A percentile compares a stretch with the other conserved stretches of the same genome.
Evolutionary conservation across 2,797 vertebrate species (phyloP).

Genomic region (Tokudaia muenninki): DNA sequence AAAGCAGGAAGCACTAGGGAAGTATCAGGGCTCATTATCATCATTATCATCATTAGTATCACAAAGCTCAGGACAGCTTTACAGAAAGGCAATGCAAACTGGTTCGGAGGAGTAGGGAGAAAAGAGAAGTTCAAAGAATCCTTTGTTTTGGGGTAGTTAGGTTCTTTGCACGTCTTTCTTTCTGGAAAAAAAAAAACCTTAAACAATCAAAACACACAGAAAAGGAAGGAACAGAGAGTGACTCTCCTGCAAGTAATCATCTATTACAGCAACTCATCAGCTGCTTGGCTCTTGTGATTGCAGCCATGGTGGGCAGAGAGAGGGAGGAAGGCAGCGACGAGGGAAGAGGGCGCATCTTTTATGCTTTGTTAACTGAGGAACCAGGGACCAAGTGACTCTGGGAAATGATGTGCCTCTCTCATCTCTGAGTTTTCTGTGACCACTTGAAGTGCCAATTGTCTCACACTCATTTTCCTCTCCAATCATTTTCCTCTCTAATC

Average conservation of each 20-base stretch:
- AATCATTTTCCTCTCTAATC: conserved; percentile 79
- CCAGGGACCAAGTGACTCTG: conserved; percentile 69
- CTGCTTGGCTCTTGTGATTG: conserved; percentile 75
- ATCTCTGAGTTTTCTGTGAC: conserved; percentile 72
- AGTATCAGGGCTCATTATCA: conserved; percentile 76
- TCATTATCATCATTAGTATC: conserved; percentile 81
- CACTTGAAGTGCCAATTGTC: conserved; percentile 72
- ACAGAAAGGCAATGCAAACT: conserved; percentile 73
- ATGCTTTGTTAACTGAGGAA: conserved; percentile 78
- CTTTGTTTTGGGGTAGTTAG: conserved; percentile 76
- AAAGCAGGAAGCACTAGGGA: conserved; percentile 72
- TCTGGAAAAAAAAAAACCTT: conserved; percentile 59
- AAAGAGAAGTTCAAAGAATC: conserved; percentile 78
- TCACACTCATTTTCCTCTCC: conserved; percentile 81
- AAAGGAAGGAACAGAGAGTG: conserved; percentile 78
- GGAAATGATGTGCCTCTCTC: conserved; percentile 69
- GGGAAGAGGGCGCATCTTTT: conserved; percentile 71
- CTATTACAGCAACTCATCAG: conserved; percentile 82
- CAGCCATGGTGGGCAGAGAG: conserved; percentile 69
- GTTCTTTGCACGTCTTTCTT: conserved; percentile 72
- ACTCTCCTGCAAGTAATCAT: conserved; percentile 78
- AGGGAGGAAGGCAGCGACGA: conserved; percentile 63
- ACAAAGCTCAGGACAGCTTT: conserved; percentile 72
- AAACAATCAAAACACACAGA: conserved; percentile 82
- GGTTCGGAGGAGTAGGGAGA: conserved; percentile 61